A percentile compares a stretch with the other conserved stretches of the same genome.
These are phyloP conservation scores for Montipora cactus DNA, from an alignment of 64 coral and sea anemone genomes.

Conservation along the genomic window DNA sequence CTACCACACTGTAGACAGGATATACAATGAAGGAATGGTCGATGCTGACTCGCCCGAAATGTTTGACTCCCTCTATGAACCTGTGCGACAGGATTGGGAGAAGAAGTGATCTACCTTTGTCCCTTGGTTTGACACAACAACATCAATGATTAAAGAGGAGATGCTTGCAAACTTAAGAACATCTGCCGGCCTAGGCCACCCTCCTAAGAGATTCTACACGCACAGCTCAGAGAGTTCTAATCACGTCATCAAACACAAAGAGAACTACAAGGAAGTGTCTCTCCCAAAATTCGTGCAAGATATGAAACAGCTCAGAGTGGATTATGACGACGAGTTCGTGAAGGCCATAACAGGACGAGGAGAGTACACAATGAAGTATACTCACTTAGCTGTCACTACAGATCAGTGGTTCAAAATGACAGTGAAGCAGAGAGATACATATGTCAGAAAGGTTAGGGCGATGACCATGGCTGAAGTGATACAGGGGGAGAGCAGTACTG, in stretches of 20 bases:
- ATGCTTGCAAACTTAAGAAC: conserved; percentile 55
- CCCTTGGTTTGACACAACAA: conserved; percentile 41
- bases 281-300: no score
- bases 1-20: conserved; percentile 19
- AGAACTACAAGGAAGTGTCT: no score
- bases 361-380: conserved; percentile 54
- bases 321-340: no score
- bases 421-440: conserved; percentile 65
- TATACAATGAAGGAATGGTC: neutral
- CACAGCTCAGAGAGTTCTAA: conserved; percentile 66
- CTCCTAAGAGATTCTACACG: conserved; percentile 66
- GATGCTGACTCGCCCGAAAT: neutral
- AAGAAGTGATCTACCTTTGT: conserved; percentile 14
- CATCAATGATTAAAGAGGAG: conserved; percentile 40
- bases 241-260: conserved; percentile 37
- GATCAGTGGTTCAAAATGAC: conserved; percentile 74
- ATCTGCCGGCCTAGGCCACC: conserved; percentile 27
- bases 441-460: conserved; percentile 30
- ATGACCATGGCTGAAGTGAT: conserved; percentile 67
- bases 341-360: no score
- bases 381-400: conserved; percentile 49
- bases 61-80: neutral
- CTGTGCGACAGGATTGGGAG: neutral
- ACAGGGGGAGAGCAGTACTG: conserved; percentile 12
- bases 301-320: no score